Evolutionary conservation across 1,140 invertebrate species (phyloP), one percentile per base, ranked within the genome.

Genomic region (Ruditapes philippinarum): DNA sequence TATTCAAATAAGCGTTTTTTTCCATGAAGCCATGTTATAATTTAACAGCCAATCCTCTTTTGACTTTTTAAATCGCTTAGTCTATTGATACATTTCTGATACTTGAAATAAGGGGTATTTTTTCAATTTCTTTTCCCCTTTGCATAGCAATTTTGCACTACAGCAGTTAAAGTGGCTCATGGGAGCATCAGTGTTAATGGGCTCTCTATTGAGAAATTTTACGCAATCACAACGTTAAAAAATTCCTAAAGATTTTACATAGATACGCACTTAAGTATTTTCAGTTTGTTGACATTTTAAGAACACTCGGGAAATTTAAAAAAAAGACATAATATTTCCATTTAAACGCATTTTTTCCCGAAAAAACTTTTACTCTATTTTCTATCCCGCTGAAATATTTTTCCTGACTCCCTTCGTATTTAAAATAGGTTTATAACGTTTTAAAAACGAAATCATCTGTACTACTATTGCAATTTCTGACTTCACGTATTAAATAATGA

Each of bases 271-370:
- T 74, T 74, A 33, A 1, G 62, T 54, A n/a, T 38, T 54, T 45
- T 42, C 82, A 36, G 82, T 54, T 54, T 70, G 31, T n/a, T 22
- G 38, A 17, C 82, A 85, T 85, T 51, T 76, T 33, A n/a, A 54
- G 38, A 0, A 85, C 33, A 22, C 33, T 9, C n/a, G 74, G 31
- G 14, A 36, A 57, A 12, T 65, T 25, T 68, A 74, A 25, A 85
- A 36, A 57, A 85, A 74, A 36, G 7, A 22, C 1, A 51, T 22
- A 33, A n/a, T 9, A 54, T 28, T 57, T 54, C 28, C 22, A 85
- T 73, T 38, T 25, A 19, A 73, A 2, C 9, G 45, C 82, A 85
- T 38, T 85, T 85, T 14, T 51, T n/a, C n/a, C 65, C 17, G 36
- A 3, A 33, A 85, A 85, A 19, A 73, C 17, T 51, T 85, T 25